Percentiles rank a stretch among this genome's conserved stretches.
These are phyloP conservation scores for Dryoscopus gambensis DNA, from an alignment of 2,113 vertebrate genomes.

Conservation along the genomic window DNA sequence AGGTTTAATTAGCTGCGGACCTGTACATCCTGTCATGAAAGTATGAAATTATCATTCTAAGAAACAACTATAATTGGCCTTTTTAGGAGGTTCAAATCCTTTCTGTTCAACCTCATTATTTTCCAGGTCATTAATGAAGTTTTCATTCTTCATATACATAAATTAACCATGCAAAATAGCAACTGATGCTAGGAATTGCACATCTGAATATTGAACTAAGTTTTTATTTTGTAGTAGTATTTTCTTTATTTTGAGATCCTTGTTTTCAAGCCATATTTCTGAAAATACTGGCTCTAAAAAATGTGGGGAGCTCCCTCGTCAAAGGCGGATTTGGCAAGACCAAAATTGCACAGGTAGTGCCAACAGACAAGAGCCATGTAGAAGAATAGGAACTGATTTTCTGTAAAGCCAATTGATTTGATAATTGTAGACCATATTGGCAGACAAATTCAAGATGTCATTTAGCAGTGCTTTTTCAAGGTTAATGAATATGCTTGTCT, in stretches of 20 bases:
- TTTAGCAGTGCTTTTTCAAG: constrained; percentile 68
- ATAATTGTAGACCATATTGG: constrained; percentile 76
- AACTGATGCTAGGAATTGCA: constrained; percentile 49
- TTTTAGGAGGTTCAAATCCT: constrained; percentile 29
- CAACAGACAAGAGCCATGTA: constrained; percentile 61
- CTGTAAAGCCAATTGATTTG: constrained; percentile 73
- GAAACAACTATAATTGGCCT: constrained; percentile 41
- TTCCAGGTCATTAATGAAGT: constrained; percentile 52
- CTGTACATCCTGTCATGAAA: constrained; percentile 22
- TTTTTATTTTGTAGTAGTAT: constrained; percentile 58
- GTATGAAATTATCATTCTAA: constrained; percentile 38
- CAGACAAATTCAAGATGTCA: constrained; percentile 75
- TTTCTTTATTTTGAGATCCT: constrained; percentile 47
- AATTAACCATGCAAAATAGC: constrained; percentile 52
- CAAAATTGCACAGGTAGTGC: constrained; percentile 72
- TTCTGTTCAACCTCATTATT: constrained; percentile 40
- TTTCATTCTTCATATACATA: constrained; percentile 47
- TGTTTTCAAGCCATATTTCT: constrained; percentile 58
- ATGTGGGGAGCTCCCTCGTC: constrained; percentile 31
- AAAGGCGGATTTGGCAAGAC: constrained; percentile 60
- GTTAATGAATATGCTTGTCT: constrained; percentile 73
- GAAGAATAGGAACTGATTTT: constrained; percentile 77
- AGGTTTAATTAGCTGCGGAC: constrained; percentile 39
- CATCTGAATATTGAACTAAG: constrained; percentile 46
- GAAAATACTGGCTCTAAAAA: constrained; percentile 68